Evolutionary conservation across 2,797 vertebrate genomes (phyloP).

Genomic region (Phalanger gymnotis): DNA sequence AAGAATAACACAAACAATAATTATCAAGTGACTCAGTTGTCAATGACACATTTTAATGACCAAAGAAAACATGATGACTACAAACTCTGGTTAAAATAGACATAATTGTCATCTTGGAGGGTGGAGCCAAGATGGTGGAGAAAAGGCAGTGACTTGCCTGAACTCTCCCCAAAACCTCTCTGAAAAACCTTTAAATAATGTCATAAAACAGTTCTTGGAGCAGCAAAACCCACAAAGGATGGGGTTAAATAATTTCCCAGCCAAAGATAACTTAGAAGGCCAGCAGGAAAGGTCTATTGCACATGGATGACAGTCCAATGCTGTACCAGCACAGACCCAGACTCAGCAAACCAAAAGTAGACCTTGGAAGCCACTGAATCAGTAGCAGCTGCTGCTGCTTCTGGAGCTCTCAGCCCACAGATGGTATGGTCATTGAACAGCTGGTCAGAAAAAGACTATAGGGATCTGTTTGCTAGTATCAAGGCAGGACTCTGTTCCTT

Average conservation of each 20-base stretch:
- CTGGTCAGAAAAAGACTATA: neutral
- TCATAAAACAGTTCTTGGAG: neutral
- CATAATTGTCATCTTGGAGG: neutral
- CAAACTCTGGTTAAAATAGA: constrained; percentile 44
- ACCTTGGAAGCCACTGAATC: neutral
- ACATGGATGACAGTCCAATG: neutral
- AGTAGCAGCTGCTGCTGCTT: neutral
- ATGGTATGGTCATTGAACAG: accelerated
- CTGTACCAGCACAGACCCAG: neutral
- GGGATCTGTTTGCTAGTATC: neutral
- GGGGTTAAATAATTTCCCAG: neutral
- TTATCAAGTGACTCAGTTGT: neutral
- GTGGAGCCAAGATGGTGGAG: neutral
- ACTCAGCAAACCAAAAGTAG: neutral
- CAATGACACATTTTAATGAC: neutral
- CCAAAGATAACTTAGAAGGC: neutral
- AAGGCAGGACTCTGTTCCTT: neutral
- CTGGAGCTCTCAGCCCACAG: neutral
- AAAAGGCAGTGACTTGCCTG: neutral
- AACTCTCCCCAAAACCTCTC: neutral
- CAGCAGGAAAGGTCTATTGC: too few relatives aligned
- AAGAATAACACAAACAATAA: neutral
- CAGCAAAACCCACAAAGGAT: neutral
- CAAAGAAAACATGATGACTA: constrained; percentile 1
- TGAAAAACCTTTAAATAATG: neutral